These are phyloP conservation scores for Bubo scandiacus DNA, from an alignment of 2,113 vertebrate genomes.

Conservation along the genomic window DNA sequence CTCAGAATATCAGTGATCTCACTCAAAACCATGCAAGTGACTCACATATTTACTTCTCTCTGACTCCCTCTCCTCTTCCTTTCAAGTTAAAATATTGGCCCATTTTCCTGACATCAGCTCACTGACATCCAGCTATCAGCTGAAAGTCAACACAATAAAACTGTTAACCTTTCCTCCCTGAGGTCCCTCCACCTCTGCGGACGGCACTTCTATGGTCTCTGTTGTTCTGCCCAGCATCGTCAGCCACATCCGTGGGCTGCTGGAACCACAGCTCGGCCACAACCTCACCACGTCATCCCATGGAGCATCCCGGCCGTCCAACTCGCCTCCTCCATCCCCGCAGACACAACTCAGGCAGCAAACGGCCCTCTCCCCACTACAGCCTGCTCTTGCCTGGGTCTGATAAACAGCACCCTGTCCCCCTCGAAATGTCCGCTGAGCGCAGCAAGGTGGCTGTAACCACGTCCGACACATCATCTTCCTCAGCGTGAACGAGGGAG, in stretches of 20 bases:
- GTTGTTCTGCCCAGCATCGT: neutral
- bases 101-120: conserved; percentile 30
- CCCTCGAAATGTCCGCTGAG: fast-evolving
- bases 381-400: neutral
- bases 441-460: fast-evolving
- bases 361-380: neutral
- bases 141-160: neutral
- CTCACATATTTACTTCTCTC: conserved; percentile 20
- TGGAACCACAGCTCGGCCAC: neutral
- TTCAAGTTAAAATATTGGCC: conserved; percentile 36
- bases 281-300: neutral
- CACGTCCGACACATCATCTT: neutral
- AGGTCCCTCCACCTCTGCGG: neutral
- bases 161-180: neutral
- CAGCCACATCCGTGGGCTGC: neutral
- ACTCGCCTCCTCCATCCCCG: neutral
- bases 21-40: conserved; percentile 26
- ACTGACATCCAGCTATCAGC: conserved; percentile 21
- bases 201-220: neutral
- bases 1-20: conserved; percentile 14
- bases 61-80: neutral
- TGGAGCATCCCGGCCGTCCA: fast-evolving
- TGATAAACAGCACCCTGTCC: neutral
- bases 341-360: fast-evolving
- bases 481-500: fast-evolving